These are phyloP conservation scores for Lepisosteus osseus DNA, from an alignment of 2,113 vertebrate species.

Conservation along the genomic window DNA sequence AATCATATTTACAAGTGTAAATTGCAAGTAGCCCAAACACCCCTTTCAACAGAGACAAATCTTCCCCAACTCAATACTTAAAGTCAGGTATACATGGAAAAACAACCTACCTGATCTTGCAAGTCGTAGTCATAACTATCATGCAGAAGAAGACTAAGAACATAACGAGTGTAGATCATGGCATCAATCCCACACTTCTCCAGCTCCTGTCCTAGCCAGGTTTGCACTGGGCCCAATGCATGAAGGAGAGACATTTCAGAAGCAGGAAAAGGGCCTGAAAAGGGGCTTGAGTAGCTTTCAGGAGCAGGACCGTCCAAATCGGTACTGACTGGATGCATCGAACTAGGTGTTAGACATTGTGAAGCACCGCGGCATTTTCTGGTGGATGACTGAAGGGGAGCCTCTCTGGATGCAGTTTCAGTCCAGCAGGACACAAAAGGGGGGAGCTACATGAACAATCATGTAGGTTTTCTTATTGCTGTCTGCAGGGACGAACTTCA, in stretches of 20 bases:
- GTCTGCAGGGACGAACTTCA: conserved; percentile 74
- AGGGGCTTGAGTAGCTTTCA: conserved; percentile 80
- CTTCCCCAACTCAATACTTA: no score
- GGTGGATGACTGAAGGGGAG: conserved; percentile 57
- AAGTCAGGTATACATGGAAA: no score
- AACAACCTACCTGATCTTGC: conserved; percentile 88
- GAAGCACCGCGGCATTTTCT: conserved; percentile 75
- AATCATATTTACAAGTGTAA: no score
- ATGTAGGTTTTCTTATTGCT: conserved; percentile 73
- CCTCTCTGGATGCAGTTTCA: conserved; percentile 76
- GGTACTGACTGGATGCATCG: conserved; percentile 87
- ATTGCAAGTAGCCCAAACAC: no score
- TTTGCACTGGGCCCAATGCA: conserved; percentile 96
- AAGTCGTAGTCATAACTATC: conserved; percentile 97
- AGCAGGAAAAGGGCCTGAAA: conserved; percentile 75
- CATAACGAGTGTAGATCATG: conserved; percentile 97
- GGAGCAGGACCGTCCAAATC: conserved; percentile 87
- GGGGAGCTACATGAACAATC: conserved; percentile 79
- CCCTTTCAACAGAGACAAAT: no score
- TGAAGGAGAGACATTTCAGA: conserved; percentile 97
- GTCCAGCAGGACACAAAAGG: conserved; percentile 75
- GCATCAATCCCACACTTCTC: conserved; percentile 99
- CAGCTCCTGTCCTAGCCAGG: conserved; percentile 98
- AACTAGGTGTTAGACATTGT: conserved; percentile 88
- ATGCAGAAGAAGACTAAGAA: conserved; percentile 97